Percentiles rank a stretch among this genome's conserved stretches.
phyloP scores from a whole-genome alignment of 2,113 vertebrate genomes.

The Sigmodon hispidus region DNA sequence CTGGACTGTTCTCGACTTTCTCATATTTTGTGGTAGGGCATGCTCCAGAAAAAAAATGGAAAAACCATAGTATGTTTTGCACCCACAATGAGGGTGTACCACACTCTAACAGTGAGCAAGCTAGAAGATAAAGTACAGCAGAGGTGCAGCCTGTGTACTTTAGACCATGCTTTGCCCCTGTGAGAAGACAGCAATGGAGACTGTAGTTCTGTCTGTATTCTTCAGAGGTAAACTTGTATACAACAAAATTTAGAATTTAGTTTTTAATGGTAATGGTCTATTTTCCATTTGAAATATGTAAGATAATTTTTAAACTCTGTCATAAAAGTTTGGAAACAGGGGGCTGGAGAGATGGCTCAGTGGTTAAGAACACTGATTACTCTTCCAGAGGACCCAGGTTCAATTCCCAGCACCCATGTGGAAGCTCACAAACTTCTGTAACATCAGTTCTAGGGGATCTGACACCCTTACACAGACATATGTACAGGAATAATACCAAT shows the following conservation, averaged over 20 bases:
- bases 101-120: conserved; percentile 42
- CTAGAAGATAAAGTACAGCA: neutral
- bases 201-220: neutral
- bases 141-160: neutral
- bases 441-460: neutral
- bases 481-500: neutral
- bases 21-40: conserved; percentile 77
- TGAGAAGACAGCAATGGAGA: neutral
- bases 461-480: neutral
- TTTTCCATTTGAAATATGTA: conserved; percentile 51
- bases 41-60: conserved; percentile 84
- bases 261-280: neutral
- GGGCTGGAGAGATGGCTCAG: neutral
- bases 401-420: neutral
- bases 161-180: accelerated
- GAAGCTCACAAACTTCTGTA: neutral
- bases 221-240: neutral
- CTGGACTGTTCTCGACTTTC: neutral
- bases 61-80: conserved; percentile 76
- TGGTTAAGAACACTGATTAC: neutral
- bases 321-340: neutral
- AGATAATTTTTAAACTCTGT: conserved; percentile 5
- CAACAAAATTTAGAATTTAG: neutral
- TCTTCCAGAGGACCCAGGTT: neutral
- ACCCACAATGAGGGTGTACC: conserved; percentile 63